A percentile compares a stretch with the other conserved stretches of the same genome.
These are phyloP conservation scores for Dipodomys ordii DNA, from an alignment of 2,113 vertebrate species.

Conservation along the genomic window DNA sequence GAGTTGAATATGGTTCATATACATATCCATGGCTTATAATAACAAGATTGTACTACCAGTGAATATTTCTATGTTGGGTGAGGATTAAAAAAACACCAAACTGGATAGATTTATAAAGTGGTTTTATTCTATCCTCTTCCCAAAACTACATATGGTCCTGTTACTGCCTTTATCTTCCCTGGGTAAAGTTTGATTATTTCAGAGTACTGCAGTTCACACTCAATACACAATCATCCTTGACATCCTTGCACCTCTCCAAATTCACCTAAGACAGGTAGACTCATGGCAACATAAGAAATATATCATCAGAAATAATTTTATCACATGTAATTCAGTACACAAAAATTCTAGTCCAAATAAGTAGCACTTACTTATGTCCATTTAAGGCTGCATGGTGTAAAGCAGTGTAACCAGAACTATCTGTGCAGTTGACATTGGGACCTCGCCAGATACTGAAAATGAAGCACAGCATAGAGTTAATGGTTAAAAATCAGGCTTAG, in stretches of 20 bases:
- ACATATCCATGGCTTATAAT: background rate
- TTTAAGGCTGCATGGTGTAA: constrained; percentile 96
- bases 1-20: background rate
- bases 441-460: constrained; percentile 96
- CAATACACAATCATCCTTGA: background rate
- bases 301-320: constrained; percentile 13
- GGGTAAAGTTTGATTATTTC: background rate
- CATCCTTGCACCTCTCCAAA: background rate
- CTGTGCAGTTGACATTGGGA: constrained; percentile 96
- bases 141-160: background rate
- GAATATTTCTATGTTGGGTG: background rate
- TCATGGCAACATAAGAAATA: background rate
- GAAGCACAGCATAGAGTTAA: constrained; percentile 82
- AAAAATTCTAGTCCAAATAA: constrained; percentile 51
- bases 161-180: background rate
- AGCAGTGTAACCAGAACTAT: constrained; percentile 96
- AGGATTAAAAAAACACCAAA: background rate
- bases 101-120: background rate
- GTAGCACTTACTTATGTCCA: constrained; percentile 94
- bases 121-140: background rate
- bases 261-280: background rate
- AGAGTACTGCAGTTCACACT: background rate
- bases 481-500: background rate
- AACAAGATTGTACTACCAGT: background rate
- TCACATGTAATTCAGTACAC: constrained; percentile 59